Evolutionary conservation across 92 coral and sea anemone species (phyloP), one percentile per base, ranked within the genome.

Genomic region (Paragorgia papillata): DNA sequence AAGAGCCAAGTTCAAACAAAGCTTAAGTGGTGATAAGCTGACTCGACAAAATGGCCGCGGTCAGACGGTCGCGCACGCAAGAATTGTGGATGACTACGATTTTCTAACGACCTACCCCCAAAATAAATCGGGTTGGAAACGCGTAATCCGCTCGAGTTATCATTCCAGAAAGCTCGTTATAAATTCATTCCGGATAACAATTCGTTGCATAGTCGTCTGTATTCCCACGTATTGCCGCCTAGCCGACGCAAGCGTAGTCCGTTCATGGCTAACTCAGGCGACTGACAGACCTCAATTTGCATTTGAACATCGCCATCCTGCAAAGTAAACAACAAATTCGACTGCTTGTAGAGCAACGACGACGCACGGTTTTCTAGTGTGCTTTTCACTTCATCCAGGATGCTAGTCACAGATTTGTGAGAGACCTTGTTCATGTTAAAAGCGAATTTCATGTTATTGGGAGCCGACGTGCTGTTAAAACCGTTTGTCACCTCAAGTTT

Each of bases 181-280:
- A 95, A 75, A 80, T 95, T 85, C 95, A 95, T 91, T 62, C 86
- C 95, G n/a, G 90, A 76, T 7, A 95, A 73, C 57, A 95, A 69
- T 32, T 95, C 99, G 59, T 91, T 93, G 48, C 97, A 95, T 18
- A 91, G 86, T 69, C 90, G 92, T 73, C 87, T 95, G 87, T 95
- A 95, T 51, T 95, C 89, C 99, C 99, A 95, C 62, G 76, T 82
- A 74, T 95, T 80, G 30, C 99, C 99, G 77, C 97, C 90, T 80
- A 95, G 88, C 34, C 92, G 88, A 54, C 95, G 95, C 82, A 95
- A 73, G 57, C 97, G 97, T 64, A 95, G 85, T 57, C 97, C 99
- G 73, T 95, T 95, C 37, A 95, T 80, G 13, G 89, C 71, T 13
- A 73, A 86, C 50, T 82, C 89, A 3, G 94, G 88, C 33, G 92